phyloP scores from a whole-genome alignment of 2,113 vertebrate species.

The Dolichotis patagonum region DNA sequence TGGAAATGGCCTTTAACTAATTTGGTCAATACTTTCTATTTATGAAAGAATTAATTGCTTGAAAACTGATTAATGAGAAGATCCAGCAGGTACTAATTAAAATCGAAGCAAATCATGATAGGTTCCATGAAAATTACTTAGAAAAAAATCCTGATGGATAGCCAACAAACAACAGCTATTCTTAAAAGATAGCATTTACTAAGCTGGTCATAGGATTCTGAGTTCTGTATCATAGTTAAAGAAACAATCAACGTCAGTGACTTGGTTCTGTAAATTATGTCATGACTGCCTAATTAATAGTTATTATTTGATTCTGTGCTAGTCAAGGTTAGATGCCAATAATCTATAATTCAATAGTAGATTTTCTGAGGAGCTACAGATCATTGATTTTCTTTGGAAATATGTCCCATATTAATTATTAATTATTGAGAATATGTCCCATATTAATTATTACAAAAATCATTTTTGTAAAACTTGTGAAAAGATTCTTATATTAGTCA shows the following conservation, averaged over 20 bases:
- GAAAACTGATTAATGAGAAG: conserved; percentile 63
- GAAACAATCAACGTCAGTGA: conserved; percentile 28
- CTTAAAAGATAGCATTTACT: conserved; percentile 20
- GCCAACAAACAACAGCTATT: not conserved
- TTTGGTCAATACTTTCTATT: conserved; percentile 75
- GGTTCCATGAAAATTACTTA: conserved; percentile 3
- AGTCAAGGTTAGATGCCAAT: conserved; percentile 13
- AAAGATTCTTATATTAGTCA: conserved; percentile 74
- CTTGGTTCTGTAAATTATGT: conserved; percentile 10
- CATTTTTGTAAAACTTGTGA: conserved; percentile 69
- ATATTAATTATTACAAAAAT: conserved; percentile 81
- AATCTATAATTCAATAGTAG: conserved; percentile 62
- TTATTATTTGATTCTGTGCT: conserved; percentile 28
- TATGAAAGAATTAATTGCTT: conserved; percentile 82
- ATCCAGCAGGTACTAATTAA: conserved; percentile 72
- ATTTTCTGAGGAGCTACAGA: conserved; percentile 52
- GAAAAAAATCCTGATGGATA: not conserved
- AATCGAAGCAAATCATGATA: conserved; percentile 48
- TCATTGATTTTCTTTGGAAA: conserved; percentile 68
- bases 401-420: conserved; percentile 82
- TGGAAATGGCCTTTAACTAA: conserved; percentile 78
- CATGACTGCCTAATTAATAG: not conserved
- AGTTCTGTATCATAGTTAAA: conserved; percentile 45
- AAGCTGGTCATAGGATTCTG: not conserved
- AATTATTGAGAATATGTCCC: too few relatives aligned